Base-by-base conservation (phyloP, 2,888 invertebrate species). In the Crocallis elinguaria region DNA sequence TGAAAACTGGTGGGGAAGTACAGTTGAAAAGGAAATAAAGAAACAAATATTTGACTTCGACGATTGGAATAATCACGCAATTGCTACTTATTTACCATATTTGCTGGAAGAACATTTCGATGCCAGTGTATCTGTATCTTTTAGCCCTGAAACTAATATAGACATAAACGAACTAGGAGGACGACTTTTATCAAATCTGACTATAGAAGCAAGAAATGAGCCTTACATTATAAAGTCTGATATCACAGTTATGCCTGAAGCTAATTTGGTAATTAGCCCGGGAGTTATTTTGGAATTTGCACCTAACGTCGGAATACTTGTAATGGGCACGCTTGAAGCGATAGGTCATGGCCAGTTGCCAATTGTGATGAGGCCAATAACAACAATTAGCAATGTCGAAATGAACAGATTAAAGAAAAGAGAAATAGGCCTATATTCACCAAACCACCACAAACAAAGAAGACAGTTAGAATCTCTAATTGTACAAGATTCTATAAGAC, bases 61-160 rank as follows among this genome's bases (percentile, higher is more conserved):
- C 79, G 99, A 99, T 79, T 99, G 99, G 99, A 99, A 99, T 80
- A 97, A 98, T 82, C 98, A 98, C 80, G 98, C 98, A 0, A 94
- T 98, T 43, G 99, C 98, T 0, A 93, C 95, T 9, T 99, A 96
- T 82, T 93, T 95, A 46, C 99, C 99, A 0, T 99, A 95, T 81
- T 92, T 98, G 50, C 93, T 95, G 0, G 95, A 95, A 75, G 95
- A 97, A 62, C 92, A 93, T 39, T 94, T 96, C 69, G 95, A 96
- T 60, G 93, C 96, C 0, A 96, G 96, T 66, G 92, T 96, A 19
- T 97, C 97, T 0, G 93, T 94, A 0, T 93, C 94, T 0, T 94
- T 94, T 77, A 93, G 93, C 49, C 89, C 93, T 49, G 86, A 92
- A 30, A 80, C 84, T n/a, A 75, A 84, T 0, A 73, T 95, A 0